Base-by-base conservation (phyloP, 1,140 invertebrate species). In the Chlorops oryzae region DNA sequence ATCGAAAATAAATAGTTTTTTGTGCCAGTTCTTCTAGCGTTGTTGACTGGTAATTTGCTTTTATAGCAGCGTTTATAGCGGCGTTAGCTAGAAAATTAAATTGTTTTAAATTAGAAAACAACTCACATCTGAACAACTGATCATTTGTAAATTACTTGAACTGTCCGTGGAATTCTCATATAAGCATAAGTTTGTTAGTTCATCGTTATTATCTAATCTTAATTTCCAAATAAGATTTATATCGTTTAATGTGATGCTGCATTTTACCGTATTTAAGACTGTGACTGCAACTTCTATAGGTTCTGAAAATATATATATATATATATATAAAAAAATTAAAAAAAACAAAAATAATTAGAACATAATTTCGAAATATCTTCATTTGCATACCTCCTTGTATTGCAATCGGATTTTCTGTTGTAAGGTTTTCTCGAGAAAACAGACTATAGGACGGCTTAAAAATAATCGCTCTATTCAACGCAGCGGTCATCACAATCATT, bases 211-310 rank as follows among this genome's bases (percentile, higher is more conserved):
- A 5, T 70, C 71, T 20, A 76, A 62, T 3, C 71, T 76, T 48
- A 90, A 87, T 17, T 75, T 81, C 89, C 90, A 95, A n/a, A 92
- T 70, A 15, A 94, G 70, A 59, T 83, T 80, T 3, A 95, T 75
- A 55, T 90, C 81, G 27, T 79, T 80, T 20, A 95, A 69, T 15
- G 80, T 73, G 42, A 93, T 62, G 4, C 83, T 73, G 37, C 92
- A 84, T 54, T 86, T 82, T n/a, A 94, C 74, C 2, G 87, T 86
- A 75, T 96, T 95, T 38, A 79, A 74, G 32, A 95, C 72, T 39
- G 81, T 78, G 22, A 95, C 74, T 43, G 84, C 82, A 44, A 93
- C 78, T 70, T 84, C 83, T 42, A 95, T 83, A 9, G 85, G 84
- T 74, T 96, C 92, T 86, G 72, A 54, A 79, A 78, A 48, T 47